Base-by-base conservation (phyloP, 2,888 invertebrate genomes). In the Halictus ligatus region DNA sequence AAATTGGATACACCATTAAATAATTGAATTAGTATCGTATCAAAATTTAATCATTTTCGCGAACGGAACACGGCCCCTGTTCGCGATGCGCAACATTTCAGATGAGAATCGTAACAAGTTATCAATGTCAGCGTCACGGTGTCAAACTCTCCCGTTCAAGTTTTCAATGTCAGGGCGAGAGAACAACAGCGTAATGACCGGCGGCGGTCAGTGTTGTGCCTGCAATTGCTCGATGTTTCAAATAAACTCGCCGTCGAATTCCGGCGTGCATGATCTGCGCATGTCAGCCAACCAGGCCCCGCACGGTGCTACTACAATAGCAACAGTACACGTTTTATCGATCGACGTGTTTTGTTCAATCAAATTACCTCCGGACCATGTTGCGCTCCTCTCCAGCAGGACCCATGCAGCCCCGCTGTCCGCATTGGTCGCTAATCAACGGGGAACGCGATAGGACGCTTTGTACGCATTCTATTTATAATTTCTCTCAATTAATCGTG, bases 331-430 rank as follows among this genome's bases (percentile, higher is more conserved):
- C 15, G 86, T 80, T 83, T 86, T 86, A 87, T 86, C 83, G 69
- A 35, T 50, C 64, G 58, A 73, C 83, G 21, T 80, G 78, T 82
- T 86, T 86, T 78, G 87, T 82, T 87, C 80, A 87, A 86, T 86
- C 82, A 82, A 80, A 80, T 80, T 80, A 80, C 67, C 82, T 75
- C 69, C 72, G 81, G 35, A 60, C 35, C n/a, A n/a, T 69, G 10
- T 35, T 21, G n/a, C 21, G 21, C 21, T 21, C 69, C 69, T 69
- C 69, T 40, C 69, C 18, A 40, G 3, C 40, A 18, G 21, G 40
- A 69, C 5, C 69, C 35, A 40, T 40, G 21, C 40, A 69, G 69
- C 1, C 21, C 12, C 40, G 69, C 69, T 35, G 1, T 69, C 40
- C 40, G 10, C 40, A 8, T 21, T 12, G n/a, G 12, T n/a, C 40